These are phyloP conservation scores for Ypsolopha sequella DNA, from an alignment of 2,888 invertebrate species.

Conservation along the genomic window DNA sequence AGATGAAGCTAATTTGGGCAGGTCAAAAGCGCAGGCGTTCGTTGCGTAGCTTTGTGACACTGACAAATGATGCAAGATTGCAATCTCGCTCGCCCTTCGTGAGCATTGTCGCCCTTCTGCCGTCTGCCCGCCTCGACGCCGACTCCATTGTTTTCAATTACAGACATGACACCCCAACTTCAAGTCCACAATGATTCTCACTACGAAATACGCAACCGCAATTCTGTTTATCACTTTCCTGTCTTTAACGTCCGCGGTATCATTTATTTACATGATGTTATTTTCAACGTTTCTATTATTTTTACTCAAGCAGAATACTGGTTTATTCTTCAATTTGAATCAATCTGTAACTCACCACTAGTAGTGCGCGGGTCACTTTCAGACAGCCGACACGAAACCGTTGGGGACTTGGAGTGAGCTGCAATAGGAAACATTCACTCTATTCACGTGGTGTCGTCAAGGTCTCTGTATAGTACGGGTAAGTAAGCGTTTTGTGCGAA, in stretches of 20 bases:
- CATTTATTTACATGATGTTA: conserved; percentile 8
- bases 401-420: conserved; percentile 79
- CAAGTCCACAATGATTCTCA: conserved; percentile 24
- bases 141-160: conserved; percentile 70
- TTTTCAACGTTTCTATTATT: too few species aligned
- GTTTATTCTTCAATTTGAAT: conserved; percentile 32
- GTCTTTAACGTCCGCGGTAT: conserved; percentile 34
- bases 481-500: background rate
- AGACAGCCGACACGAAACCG: conserved; percentile 83
- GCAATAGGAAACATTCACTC: conserved; percentile 56
- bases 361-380: conserved; percentile 60
- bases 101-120: conserved; percentile 12
- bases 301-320: background rate
- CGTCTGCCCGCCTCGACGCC: conserved; percentile 42
- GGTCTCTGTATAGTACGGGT: conserved; percentile 4
- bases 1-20: conserved; percentile 48
- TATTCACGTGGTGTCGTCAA: conserved; percentile 34
- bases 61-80: conserved; percentile 84
- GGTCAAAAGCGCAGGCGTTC: conserved; percentile 53
- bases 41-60: conserved; percentile 68
- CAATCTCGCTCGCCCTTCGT: conserved; percentile 74
- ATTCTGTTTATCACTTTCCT: conserved; percentile 50
- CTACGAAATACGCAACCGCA: conserved; percentile 54
- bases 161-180: conserved; percentile 59
- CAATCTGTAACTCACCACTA: conserved; percentile 50